Evolutionary conservation across 2,113 vertebrate species (phyloP), one percentile per base, ranked within the genome.

Genomic region (Nothocercus julius): DNA sequence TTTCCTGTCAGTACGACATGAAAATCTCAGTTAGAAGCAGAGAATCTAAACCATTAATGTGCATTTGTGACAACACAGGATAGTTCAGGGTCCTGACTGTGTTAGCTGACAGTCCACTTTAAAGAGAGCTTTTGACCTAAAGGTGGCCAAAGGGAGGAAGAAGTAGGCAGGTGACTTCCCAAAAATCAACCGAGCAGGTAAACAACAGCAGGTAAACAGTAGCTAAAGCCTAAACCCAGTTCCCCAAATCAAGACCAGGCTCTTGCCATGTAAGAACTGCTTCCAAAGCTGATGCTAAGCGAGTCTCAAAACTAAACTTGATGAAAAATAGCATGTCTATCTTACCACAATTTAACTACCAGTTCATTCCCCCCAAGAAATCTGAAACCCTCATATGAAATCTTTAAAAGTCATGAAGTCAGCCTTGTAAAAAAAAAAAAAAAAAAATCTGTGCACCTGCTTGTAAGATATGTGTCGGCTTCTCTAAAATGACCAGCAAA

Each of bases 21-120:
- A 62, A 76, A 63, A 30, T 4, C 28, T 51, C 66, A 38, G 32
- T 17, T 53, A 59, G 38, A 87, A 44, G 62, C 30, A 78, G 42
- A 72, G 38, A 87, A 28, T 72, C 44, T 32, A 14, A 73, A 62
- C 17, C 17, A 51, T 12, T 42, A 32, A 10, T 2, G 7, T n/a
- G 63, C 22, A 59, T 73, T 80, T 74, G 38, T 18, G n/a, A 58
- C 28, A 24, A 38, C 59, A 58, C 4, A 0, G 6, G 53, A 22
- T 0, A 47, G 34, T 11, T 34, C 36, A 63, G 2, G 32, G 19
- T 34, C 54, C 42, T 56, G 21, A 16, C 67, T 34, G 30, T 3
- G 18, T 11, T 62, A 34, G 11, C 15, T 1, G 0, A n/a, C 19
- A 21, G 54, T 15, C 18, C 18, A 28, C 44, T 56, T 53, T 19